phyloP scores from a whole-genome alignment of 2,888 invertebrate species.

The Halictus ligatus region DNA sequence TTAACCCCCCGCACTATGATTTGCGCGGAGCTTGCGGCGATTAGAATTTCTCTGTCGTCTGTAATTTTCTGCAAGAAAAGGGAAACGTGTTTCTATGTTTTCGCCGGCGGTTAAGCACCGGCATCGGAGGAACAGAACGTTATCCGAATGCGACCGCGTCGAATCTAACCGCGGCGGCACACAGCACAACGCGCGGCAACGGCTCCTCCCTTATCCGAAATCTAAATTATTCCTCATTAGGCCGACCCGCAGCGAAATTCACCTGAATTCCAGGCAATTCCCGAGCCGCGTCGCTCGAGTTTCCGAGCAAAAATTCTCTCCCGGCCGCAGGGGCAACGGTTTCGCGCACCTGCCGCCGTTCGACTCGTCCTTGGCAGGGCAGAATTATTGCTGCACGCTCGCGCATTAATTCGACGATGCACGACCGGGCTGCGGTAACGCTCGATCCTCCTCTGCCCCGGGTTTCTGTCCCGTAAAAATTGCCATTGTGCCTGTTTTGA shows the following conservation, averaged over 20 bases:
- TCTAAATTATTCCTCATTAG: slow-evolving; percentile 49
- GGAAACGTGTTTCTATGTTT: neutral
- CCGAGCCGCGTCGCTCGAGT: slow-evolving; percentile 1
- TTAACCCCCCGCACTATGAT: neutral
- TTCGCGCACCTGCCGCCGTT: slow-evolving; percentile 64
- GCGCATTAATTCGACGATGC: slow-evolving; percentile 63
- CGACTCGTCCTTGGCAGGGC: slow-evolving; percentile 52
- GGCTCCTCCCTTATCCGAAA: slow-evolving; percentile 32
- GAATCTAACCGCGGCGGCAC: neutral
- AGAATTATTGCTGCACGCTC: slow-evolving; percentile 60
- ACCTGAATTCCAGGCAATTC: slow-evolving; percentile 9
- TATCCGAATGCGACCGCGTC: neutral
- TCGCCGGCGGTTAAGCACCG: neutral
- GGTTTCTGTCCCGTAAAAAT: neutral
- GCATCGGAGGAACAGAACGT: neutral
- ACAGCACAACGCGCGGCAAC: neutral
- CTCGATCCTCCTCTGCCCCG: neutral
- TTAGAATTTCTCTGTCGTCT: neutral
- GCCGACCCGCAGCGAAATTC: slow-evolving; percentile 9
- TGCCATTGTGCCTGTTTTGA: neutral
- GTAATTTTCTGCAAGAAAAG: neutral
- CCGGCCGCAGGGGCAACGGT: slow-evolving; percentile 35
- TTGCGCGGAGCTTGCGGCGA: neutral
- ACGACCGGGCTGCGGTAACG: slow-evolving; percentile 12
- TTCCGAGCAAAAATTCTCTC: slow-evolving; percentile 45